phyloP scores from a whole-genome alignment of 2,797 vertebrate species.

The Enteromius unitaeniatus region DNA sequence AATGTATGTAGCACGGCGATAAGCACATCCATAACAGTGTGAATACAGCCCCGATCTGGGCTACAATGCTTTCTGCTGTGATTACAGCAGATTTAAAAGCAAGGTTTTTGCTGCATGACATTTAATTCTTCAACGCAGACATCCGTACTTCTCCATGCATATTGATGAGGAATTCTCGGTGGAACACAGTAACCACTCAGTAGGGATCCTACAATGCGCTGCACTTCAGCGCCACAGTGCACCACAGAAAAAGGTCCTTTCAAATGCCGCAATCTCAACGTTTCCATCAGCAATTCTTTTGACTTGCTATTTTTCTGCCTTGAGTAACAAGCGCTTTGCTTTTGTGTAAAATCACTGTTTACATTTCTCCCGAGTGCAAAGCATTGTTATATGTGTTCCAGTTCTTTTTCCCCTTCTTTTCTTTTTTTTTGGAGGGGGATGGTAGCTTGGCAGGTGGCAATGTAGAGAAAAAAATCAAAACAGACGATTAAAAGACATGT shows the following conservation, averaged over 20 bases:
- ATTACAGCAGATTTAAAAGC: constrained; percentile 64
- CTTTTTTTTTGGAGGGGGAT: background rate
- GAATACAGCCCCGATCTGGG: constrained; percentile 45
- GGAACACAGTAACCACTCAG: constrained; percentile 53
- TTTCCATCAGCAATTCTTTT: constrained; percentile 51
- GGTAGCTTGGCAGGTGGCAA: constrained; percentile 32
- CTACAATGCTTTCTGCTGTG: constrained; percentile 56
- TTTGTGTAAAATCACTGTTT: constrained; percentile 55
- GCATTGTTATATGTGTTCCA: constrained; percentile 32
- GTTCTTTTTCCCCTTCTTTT: constrained; percentile 2
- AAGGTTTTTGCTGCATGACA: constrained; percentile 60
- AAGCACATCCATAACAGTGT: constrained; percentile 53
- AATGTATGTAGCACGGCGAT: constrained; percentile 55
- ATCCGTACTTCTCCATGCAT: constrained; percentile 57
- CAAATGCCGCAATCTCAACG: constrained; percentile 37
- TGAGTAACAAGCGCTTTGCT: constrained; percentile 45
- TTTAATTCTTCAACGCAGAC: constrained; percentile 65
- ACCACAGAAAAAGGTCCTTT: constrained; percentile 44
- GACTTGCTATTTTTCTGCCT: constrained; percentile 34
- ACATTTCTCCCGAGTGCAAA: constrained; percentile 40
- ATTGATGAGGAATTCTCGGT: constrained; percentile 58
- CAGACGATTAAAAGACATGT: constrained; percentile 8
- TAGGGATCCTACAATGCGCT: constrained; percentile 49
- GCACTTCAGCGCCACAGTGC: constrained; percentile 48
- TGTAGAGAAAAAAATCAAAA: background rate